These are phyloP conservation scores for Hippopotamyrus pictus DNA, from an alignment of 2,797 vertebrate genomes.

Conservation along the genomic window DNA sequence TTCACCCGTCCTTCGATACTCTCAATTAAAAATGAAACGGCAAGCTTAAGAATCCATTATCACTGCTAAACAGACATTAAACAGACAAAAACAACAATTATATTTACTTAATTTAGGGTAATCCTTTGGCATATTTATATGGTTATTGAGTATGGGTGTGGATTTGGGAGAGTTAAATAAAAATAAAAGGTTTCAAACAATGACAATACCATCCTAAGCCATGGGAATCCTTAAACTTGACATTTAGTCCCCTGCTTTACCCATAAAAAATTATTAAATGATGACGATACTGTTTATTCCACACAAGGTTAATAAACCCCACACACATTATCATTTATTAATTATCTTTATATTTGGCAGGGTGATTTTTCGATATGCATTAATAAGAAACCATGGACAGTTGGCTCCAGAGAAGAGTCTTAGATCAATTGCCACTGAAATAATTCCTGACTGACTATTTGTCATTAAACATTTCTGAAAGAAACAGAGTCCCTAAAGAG, in stretches of 20 bases:
- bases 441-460: background rate
- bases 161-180: constrained; percentile 15
- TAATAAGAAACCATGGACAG: background rate
- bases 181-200: background rate
- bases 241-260: background rate
- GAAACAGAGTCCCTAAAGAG: background rate
- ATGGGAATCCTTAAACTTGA: background rate
- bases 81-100: constrained; percentile 60
- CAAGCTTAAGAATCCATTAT: constrained; percentile 62
- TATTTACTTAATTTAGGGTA: constrained; percentile 60
- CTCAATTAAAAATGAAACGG: constrained; percentile 49
- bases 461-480: constrained; percentile 1
- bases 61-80: constrained; percentile 64
- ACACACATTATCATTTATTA: background rate
- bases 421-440: background rate
- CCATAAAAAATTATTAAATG: background rate
- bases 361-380: background rate
- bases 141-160: constrained; percentile 46
- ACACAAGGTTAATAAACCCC: background rate
- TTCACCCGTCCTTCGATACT: constrained; percentile 57
- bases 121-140: constrained; percentile 62
- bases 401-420: background rate
- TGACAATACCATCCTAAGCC: background rate
- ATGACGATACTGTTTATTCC: background rate
- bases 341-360: background rate